Percentiles rank a stretch among this genome's conserved stretches.
Conservation (phyloP, 2,888 invertebrate genomes). For the Arctia plantaginis region DNA sequence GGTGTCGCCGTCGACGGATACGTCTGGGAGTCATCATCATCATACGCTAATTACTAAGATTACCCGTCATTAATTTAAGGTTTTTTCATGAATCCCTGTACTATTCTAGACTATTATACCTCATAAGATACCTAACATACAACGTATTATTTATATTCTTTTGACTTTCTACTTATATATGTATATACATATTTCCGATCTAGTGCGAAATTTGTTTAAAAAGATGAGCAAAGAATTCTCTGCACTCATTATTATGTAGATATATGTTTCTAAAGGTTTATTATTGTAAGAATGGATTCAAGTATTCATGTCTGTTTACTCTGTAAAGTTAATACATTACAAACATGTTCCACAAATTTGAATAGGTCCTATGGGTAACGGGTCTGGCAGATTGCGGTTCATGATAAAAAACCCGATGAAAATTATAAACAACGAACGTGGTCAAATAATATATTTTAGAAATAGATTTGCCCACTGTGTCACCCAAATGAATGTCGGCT, state of each 20-base stretch:
- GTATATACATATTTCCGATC: too few relatives aligned
- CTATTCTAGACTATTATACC: too few relatives aligned
- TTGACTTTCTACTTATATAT: too few relatives aligned
- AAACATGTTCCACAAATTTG: slow-evolving; percentile 5
- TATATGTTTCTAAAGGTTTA: not conserved
- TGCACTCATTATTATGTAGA: not conserved
- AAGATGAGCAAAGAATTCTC: not conserved
- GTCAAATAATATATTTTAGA: not conserved
- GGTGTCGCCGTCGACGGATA: too few relatives aligned
- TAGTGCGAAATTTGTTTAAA: too few relatives aligned
- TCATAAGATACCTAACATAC: too few relatives aligned
- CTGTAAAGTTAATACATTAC: slow-evolving; percentile 1
- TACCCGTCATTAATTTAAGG: too few relatives aligned
- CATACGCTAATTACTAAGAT: too few relatives aligned
- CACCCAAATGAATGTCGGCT: not conserved
- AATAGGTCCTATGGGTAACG: slow-evolving; percentile 2
- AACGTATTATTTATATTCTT: too few relatives aligned
- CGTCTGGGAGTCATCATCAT: too few relatives aligned
- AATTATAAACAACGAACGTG: not conserved
- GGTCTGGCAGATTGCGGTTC: not conserved
- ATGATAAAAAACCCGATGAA: not conserved
- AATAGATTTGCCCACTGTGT: not conserved
- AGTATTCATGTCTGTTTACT: slow-evolving; percentile 1
- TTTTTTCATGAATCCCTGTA: too few relatives aligned
- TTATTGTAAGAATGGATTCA: not conserved